Conservation (phyloP, 2,797 vertebrate genomes). For the Philypnodon macrostomus region DNA sequence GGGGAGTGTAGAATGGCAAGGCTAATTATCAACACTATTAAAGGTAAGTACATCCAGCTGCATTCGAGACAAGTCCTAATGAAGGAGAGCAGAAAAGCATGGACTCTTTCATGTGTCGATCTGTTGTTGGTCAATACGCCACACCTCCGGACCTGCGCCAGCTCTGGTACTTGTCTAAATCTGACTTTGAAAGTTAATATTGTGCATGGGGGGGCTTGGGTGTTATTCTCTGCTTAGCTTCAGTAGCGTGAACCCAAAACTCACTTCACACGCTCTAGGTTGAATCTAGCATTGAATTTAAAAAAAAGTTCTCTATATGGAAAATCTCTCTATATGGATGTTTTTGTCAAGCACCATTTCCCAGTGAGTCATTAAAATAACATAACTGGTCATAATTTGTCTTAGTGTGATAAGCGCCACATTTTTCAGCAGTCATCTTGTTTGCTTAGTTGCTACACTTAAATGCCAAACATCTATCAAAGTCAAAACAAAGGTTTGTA, state of each 20-base stretch:
- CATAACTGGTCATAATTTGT: constrained; percentile 41
- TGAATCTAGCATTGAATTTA: background rate
- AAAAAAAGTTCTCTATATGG: too few species aligned
- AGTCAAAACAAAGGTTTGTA: constrained; percentile 7
- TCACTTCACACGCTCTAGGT: background rate
- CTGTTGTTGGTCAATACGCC: constrained; percentile 64
- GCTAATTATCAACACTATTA: constrained; percentile 82
- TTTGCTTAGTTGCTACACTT: constrained; percentile 37
- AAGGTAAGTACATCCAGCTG: constrained; percentile 82
- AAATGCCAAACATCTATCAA: constrained; percentile 48
- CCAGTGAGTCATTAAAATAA: constrained; percentile 40
- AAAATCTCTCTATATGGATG: constrained; percentile 23
- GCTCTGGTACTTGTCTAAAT: constrained; percentile 18
- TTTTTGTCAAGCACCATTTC: constrained; percentile 39
- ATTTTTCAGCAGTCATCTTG: constrained; percentile 30
- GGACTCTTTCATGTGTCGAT: constrained; percentile 74
- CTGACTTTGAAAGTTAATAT: constrained; percentile 24
- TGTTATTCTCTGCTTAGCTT: constrained; percentile 25
- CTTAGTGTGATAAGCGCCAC: constrained; percentile 23
- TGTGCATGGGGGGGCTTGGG: constrained; percentile 1
- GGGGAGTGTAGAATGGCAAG: constrained; percentile 71
- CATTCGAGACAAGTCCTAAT: constrained; percentile 72
- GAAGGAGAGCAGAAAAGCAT: constrained; percentile 72
- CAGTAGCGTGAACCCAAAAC: constrained; percentile 3
- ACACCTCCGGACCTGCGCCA: constrained; percentile 43